Conservation (phyloP, 2,113 vertebrate species). For the Phylloscopus whistleri region DNA sequence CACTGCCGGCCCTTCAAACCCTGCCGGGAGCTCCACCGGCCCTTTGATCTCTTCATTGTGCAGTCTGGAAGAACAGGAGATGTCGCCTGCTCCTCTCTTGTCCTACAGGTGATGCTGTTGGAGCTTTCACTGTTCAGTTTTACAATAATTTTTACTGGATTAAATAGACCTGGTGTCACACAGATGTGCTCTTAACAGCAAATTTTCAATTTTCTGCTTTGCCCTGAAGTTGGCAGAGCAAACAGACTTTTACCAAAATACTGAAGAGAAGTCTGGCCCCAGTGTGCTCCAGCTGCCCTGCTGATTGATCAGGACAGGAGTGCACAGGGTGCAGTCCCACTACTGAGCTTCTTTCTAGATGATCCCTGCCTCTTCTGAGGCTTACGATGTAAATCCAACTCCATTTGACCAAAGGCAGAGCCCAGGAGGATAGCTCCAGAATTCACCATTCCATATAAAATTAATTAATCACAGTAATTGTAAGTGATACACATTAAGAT, state of each 20-base stretch:
- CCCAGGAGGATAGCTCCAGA: background rate
- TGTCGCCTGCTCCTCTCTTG: background rate
- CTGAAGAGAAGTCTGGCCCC: background rate
- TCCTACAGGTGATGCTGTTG: background rate
- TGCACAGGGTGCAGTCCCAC: background rate
- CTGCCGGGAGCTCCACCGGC: rapidly evolving
- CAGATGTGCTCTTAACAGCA: background rate
- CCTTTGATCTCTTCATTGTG: background rate
- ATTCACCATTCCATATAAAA: background rate
- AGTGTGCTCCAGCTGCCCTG: background rate
- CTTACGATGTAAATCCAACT: background rate
- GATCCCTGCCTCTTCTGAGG: background rate
- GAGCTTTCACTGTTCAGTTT: background rate
- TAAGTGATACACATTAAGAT: background rate
- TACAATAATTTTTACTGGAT: background rate
- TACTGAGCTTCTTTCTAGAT: background rate
- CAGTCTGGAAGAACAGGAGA: background rate
- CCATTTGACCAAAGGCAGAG: background rate
- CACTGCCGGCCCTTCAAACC: background rate
- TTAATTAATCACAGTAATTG: background rate
- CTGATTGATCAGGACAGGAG: rapidly evolving
- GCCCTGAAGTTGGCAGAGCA: background rate
- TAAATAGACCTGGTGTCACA: background rate
- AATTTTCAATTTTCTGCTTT: background rate
- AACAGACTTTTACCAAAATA: background rate